A percentile compares a stretch with the other conserved stretches of the same genome.
These are phyloP conservation scores for Channa argus DNA, from an alignment of 2,113 vertebrate genomes.

Conservation along the genomic window DNA sequence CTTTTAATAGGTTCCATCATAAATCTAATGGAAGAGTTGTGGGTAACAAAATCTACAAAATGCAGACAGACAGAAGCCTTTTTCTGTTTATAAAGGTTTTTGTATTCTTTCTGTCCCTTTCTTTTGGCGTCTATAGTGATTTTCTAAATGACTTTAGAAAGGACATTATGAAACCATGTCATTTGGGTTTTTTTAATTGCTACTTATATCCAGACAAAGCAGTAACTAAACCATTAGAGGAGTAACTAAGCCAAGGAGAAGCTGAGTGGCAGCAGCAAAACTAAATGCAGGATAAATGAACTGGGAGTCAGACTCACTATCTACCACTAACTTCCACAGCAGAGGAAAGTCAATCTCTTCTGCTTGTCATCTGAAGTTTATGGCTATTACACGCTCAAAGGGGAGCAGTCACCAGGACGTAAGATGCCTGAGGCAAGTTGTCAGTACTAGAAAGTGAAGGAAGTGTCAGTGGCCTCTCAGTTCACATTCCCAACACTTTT, in stretches of 20 bases:
- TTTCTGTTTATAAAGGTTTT: background rate
- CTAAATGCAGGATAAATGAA: constrained; percentile 42
- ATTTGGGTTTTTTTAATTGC: constrained; percentile 30
- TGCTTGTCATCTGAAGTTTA: constrained; percentile 46
- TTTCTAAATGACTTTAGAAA: background rate
- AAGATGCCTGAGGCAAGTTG: constrained; percentile 50
- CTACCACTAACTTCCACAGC: constrained; percentile 3
- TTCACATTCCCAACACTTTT: constrained; percentile 71
- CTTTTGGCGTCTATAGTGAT: background rate
- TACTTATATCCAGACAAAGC: background rate
- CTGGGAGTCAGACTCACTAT: constrained; percentile 4
- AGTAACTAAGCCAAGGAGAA: constrained; percentile 2
- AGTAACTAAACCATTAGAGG: constrained; percentile 18
- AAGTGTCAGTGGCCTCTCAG: constrained; percentile 73
- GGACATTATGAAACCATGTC: background rate
- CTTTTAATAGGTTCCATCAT: background rate
- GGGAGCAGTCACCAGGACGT: constrained; percentile 43
- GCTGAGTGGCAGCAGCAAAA: constrained; percentile 31
- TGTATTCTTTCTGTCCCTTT: background rate
- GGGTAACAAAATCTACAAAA: background rate
- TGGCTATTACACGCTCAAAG: constrained; percentile 53
- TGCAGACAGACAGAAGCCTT: background rate
- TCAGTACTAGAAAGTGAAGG: constrained; percentile 69
- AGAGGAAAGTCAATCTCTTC: constrained; percentile 57
- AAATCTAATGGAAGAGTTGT: background rate